Base-by-base conservation (phyloP, 2,888 invertebrate species). In the Eristalis tenax region DNA sequence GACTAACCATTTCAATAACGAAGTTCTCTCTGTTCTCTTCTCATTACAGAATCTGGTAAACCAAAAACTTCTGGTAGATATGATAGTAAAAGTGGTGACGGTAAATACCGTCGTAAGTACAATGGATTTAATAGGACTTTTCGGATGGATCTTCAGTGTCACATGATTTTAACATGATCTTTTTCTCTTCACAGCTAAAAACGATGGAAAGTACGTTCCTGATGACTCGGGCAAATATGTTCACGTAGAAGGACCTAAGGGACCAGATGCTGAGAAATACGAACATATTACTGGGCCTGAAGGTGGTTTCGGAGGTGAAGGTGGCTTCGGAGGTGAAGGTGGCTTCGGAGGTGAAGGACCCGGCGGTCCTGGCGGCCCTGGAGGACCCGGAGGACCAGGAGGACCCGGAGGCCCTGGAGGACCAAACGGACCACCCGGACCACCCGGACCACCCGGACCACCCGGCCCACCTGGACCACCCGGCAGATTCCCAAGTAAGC, bases 191-290 rank as follows among this genome's bases (percentile, higher is more conserved):
- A 64, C 32, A 86, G 86, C 71, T 71, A 61, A 35, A 15, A 71
- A 89, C 64, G 89, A 91, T 77, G 92, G 92, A 61, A 90, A 90
- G 89, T 92, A 92, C 88, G 91, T 91, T 89, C 92, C 90, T 40
- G 93, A 93, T 89, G 90, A 93, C 89, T 91, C 92, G 73, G 92
- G 92, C 57, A 91, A 91, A 91, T 93, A 93, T 91, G 89, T 90
- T 40, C 92, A 92, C 80, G 89, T 93, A 89, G 92, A 91, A 90
- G 93, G 93, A 89, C 93, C 93, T 11, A 92, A 91, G 89, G 93
- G 93, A 83, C 93, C 93, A 18, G 91, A 91, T 82, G 91, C 92
- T 81, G 90, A 91, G 59, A 91, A 91, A 76, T 93, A 93, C 88
- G 89, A 90, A 38, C 92, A 92, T 65, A 35, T 93, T 23, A 88